Evolutionary conservation across 2,888 invertebrate species (phyloP).

Genomic region (Pheosia tremula): DNA sequence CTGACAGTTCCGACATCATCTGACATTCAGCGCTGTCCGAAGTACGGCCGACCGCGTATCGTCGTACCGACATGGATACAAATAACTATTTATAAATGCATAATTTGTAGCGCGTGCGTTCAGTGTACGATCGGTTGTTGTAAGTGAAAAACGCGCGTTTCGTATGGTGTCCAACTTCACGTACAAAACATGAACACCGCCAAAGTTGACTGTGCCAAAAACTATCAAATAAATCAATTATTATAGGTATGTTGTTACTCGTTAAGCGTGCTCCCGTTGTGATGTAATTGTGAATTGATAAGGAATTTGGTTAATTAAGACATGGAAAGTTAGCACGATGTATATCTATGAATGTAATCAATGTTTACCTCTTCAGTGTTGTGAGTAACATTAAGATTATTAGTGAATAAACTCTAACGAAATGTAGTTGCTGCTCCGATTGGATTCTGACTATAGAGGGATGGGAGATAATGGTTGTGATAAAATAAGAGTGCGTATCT

Average conservation of each 20-base stretch:
- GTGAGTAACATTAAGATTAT: slow-evolving; percentile 73
- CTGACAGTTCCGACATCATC: slow-evolving; percentile 76
- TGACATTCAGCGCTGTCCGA: slow-evolving; percentile 71
- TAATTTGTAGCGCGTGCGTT: slow-evolving; percentile 65
- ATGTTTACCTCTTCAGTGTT: slow-evolving; percentile 84
- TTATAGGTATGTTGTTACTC: slow-evolving; percentile 52
- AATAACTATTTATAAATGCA: slow-evolving; percentile 77
- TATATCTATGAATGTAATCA: slow-evolving; percentile 63
- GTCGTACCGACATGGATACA: slow-evolving; percentile 65
- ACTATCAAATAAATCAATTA: slow-evolving; percentile 57
- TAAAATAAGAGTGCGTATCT: slow-evolving; percentile 49
- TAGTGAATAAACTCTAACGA: slow-evolving; percentile 43
- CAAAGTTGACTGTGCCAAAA: slow-evolving; percentile 72
- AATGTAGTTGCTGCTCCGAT: slow-evolving; percentile 54
- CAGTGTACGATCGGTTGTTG: slow-evolving; percentile 60
- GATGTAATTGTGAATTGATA: slow-evolving; percentile 60
- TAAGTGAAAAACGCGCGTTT: slow-evolving; percentile 56
- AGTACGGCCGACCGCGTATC: slow-evolving; percentile 59
- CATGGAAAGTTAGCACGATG: slow-evolving; percentile 65
- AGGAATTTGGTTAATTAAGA: slow-evolving; percentile 52
- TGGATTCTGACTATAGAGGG: slow-evolving; percentile 50
- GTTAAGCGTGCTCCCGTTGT: slow-evolving; percentile 44
- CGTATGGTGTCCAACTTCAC: slow-evolving; percentile 56
- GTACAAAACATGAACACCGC: slow-evolving; percentile 59
- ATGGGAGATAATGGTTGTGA: slow-evolving; percentile 73